A percentile compares a stretch with the other conserved stretches of the same genome.
phyloP scores from a whole-genome alignment of 2,797 vertebrate genomes.

The Mallotus villosus region DNA sequence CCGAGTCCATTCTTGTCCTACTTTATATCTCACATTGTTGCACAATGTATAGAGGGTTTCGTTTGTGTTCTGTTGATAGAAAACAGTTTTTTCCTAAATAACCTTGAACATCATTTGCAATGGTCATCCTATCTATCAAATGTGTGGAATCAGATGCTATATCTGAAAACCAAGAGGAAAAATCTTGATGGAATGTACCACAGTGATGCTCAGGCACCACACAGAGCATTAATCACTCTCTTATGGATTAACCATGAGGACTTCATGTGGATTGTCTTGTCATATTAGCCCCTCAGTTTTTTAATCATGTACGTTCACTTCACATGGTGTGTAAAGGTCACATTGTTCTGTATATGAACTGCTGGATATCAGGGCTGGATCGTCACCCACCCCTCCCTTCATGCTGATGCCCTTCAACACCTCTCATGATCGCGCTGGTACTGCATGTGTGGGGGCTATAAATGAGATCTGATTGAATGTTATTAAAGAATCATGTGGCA shows the following conservation, averaged over 20 bases:
- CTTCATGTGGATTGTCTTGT: neutral
- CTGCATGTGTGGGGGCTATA: constrained; percentile 10
- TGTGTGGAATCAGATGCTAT: neutral
- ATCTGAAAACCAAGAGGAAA: neutral
- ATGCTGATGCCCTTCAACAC: constrained; percentile 29
- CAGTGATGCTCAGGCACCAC: neutral
- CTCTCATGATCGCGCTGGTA: constrained; percentile 27
- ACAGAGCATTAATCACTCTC: neutral
- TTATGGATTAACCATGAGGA: neutral
- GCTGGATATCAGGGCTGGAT: constrained; percentile 25
- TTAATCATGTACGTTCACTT: too few species aligned
- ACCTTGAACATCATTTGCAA: neutral
- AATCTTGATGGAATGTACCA: neutral
- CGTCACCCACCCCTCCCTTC: constrained; percentile 29
- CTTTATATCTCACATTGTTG: too few species aligned
- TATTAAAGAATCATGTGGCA: constrained; percentile 23
- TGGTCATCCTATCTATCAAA: neutral
- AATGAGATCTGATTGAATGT: constrained; percentile 4
- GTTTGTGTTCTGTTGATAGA: neutral
- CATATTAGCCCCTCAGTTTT: neutral
- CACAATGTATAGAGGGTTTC: too few species aligned
- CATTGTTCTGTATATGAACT: constrained; percentile 14
- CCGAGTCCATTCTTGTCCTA: too few species aligned
- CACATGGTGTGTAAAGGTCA: constrained; percentile 30
- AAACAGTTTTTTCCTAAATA: neutral